Conservation (phyloP, 1,140 invertebrate genomes). For the Drosophila nannoptera region DNA sequence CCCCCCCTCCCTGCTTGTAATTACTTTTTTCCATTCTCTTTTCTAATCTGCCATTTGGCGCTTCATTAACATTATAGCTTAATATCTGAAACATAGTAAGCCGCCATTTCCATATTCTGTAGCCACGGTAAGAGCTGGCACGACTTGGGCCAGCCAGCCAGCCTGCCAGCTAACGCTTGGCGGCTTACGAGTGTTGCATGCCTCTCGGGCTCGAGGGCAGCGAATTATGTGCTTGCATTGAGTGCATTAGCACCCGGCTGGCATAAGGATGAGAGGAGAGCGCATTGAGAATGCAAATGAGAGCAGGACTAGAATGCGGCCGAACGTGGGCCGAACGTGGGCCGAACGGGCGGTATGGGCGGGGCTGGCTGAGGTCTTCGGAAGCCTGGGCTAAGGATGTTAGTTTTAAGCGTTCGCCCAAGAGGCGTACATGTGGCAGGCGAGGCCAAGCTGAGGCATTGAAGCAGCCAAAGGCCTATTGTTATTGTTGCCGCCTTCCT, state of each 20-base stretch:
- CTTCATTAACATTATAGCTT: conserved; percentile 2
- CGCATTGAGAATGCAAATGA: conserved; percentile 18
- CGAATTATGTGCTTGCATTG: conserved; percentile 73
- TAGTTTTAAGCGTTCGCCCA: conserved; percentile 65
- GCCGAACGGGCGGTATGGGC: not conserved
- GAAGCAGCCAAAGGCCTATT: conserved; percentile 19
- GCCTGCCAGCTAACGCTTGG: conserved; percentile 19
- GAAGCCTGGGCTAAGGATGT: conserved; percentile 50
- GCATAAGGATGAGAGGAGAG: conserved; percentile 16
- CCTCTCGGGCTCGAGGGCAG: conserved; percentile 51
- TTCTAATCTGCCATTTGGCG: not conserved
- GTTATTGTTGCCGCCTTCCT: conserved; percentile 33
- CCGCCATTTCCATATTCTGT: conserved; percentile 39
- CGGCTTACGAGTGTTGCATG: conserved; percentile 56
- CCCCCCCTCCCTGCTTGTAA: not conserved
- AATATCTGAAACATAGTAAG: conserved; percentile 9
- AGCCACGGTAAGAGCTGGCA: conserved; percentile 8
- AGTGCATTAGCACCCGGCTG: conserved; percentile 70
- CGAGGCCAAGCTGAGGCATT: conserved; percentile 42
- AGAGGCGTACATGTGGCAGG: conserved; percentile 43
- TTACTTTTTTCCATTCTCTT: not conserved
- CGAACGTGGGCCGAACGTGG: conserved; percentile 1
- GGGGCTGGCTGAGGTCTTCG: not conserved
- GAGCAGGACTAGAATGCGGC: conserved; percentile 10
- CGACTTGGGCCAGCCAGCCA: conserved; percentile 34